Base-by-base conservation (phyloP, 2,113 vertebrate species). In the Passer domesticus region DNA sequence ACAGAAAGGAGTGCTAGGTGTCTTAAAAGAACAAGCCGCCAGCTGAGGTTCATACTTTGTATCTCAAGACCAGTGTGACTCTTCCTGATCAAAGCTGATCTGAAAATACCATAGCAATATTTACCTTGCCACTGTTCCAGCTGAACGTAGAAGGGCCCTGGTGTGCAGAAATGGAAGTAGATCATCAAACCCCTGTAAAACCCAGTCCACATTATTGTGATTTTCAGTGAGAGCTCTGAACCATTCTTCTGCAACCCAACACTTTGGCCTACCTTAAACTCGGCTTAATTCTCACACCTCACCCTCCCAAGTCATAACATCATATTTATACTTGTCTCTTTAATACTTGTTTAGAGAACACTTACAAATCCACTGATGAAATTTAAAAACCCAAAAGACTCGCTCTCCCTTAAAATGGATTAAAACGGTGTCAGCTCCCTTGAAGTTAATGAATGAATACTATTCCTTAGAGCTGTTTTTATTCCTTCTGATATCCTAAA, bases 381-480 rank as follows among this genome's bases (percentile, higher is more conserved):
- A 96, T 96, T 93, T 87, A 41, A 96, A 96, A 92, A 67, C 80
- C 50, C 89, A 44, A 89, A 95, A 95, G 84, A 87, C 49, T 92
- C 2, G 13, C 28, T 67, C 9, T 94, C 69, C 73, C 73, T 92
- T 89, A 92, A 94, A 95, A 87, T 27, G 58, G 77, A 95, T 95
- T 96, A 91, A 89, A 92, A 92, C 35, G 69, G n/a, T 84, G 88
- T 90, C 80, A 91, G 70, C 14, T 53, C 78, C 74, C 97, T 89
- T 83, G 80, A 66, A 90, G 90, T 97, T 96, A 97, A 97, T 95
- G 94, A 96, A 88, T 66, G n/a, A 87, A 80, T 74, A 49, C 50
- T 44, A 58, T 87, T 60, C 91, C 93, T 78, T 50, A 78, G 80
- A 91, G 93, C 66, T 87, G 91, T 75, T 89, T 78, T 78, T 76